Percentiles rank a stretch among this genome's conserved stretches.
Conservation (phyloP, 1,140 invertebrate species). For the Hylyphantes graminicola region DNA sequence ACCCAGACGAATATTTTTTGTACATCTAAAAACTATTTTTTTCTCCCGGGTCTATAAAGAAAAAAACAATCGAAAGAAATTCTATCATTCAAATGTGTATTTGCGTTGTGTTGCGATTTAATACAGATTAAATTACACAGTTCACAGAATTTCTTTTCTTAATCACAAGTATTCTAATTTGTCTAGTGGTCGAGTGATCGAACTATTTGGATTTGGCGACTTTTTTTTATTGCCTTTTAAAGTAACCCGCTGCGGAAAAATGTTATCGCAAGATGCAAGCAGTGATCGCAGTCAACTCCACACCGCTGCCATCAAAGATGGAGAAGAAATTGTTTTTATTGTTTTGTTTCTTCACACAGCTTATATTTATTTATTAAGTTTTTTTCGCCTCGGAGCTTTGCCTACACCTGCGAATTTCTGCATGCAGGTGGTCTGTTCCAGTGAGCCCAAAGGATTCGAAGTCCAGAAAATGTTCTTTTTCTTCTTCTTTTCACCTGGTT, state of each 20-base stretch:
- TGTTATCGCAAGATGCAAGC: conserved; percentile 45
- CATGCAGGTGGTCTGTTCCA: conserved; percentile 46
- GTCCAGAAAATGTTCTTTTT: neutral
- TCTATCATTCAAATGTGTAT: too few relatives aligned
- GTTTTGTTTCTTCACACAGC: conserved; percentile 11
- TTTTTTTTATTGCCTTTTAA: conserved; percentile 10
- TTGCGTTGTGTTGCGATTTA: too few relatives aligned
- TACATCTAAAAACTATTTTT: too few relatives aligned
- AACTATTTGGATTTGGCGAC: conserved; percentile 25
- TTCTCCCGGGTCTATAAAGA: too few relatives aligned
- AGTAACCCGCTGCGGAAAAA: conserved; percentile 38
- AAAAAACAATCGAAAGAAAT: too few relatives aligned
- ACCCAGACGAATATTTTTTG: too few relatives aligned
- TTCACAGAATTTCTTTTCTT: too few relatives aligned
- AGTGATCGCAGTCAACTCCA: conserved; percentile 47
- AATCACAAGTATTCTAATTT: too few relatives aligned
- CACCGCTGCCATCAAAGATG: conserved; percentile 43
- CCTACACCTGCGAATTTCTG: conserved; percentile 56
- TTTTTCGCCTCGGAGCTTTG: conserved; percentile 55
- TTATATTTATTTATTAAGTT: conserved; percentile 33
- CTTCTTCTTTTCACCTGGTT: too few relatives aligned
- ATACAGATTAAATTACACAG: too few relatives aligned
- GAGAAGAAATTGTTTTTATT: conserved; percentile 36
- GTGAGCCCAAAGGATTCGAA: conserved; percentile 37
- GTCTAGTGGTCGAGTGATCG: neutral